Base-by-base conservation (phyloP, 2,888 invertebrate genomes). In the Linyphia triangularis region DNA sequence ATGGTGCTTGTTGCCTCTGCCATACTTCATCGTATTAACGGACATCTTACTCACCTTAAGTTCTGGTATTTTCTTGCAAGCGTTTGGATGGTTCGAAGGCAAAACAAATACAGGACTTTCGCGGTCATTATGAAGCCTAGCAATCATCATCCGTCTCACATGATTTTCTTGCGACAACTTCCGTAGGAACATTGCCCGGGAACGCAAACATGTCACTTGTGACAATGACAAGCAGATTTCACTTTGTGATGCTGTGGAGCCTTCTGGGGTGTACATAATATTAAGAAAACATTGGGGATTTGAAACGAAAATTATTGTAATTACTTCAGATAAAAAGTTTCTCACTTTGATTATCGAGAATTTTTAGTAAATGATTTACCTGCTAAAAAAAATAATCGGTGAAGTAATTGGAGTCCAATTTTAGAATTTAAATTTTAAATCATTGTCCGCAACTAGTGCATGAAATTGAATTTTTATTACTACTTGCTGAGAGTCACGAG, bases 141-240 rank as follows among this genome's bases (percentile, higher is more conserved):
- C 82, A 13, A 37, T n/a, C 9, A 26, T 33, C 70, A 82, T 82
- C 16, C 82, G 19, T 61, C 24, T 70, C 10, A 82, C 70, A 40
- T 82, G 82, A 40, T 61, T 82, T 13, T 70, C 70, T 28, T 82
- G 82, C 1, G 82, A 82, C 2, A 82, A 1, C 22, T 67, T 82
- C 28, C 70, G 59, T 5, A 69, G 37, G 6, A 40, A 24, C 1
- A 82, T 37, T n/a, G 40, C 22, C 28, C 77, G 24, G 16, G 24
- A 13, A 37, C 26, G 37, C 3, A 59, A n/a, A n/a, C 43, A 43
- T 16, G 57, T n/a, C 59, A 73, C 19, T 33, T 37, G 7, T 30
- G 57, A 57, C 22, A 57, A 22, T 2, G 57, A 13, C 16, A 26
- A 2, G n/a, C 30, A n/a, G 6, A 65, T 65, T n/a, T 9, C 65